A percentile compares a stretch with the other conserved stretches of the same genome.
Conservation (phyloP, 2,113 vertebrate genomes). For the Oreotrochilus melanogaster region DNA sequence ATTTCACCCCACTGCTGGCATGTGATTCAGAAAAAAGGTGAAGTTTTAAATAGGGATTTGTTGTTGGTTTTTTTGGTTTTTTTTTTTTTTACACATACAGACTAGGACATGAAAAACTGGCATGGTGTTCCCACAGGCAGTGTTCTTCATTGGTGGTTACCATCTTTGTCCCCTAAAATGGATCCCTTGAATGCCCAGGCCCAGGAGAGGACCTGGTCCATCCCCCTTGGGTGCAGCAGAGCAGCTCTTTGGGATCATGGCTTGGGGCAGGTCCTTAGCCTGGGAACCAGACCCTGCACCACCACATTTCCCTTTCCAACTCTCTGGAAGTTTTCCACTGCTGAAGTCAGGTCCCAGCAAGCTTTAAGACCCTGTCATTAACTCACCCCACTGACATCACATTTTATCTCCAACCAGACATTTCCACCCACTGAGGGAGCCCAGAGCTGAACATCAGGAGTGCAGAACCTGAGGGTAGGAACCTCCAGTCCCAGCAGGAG, state of each 20-base stretch:
- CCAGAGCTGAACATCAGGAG: background rate
- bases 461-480: background rate
- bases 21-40: background rate
- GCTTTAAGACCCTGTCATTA: background rate
- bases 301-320: background rate
- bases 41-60: background rate
- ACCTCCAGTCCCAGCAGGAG: background rate
- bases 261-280: accelerated
- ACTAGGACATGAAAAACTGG: background rate
- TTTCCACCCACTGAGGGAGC: background rate
- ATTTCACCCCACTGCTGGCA: background rate
- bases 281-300: background rate
- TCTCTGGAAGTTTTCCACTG: background rate
- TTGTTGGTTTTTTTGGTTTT: background rate
- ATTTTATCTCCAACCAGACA: background rate
- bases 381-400: too few relatives aligned
- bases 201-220: background rate
- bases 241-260: accelerated
- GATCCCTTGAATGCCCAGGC: background rate
- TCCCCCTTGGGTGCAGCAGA: accelerated
- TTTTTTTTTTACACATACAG: background rate
- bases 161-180: background rate
- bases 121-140: background rate
- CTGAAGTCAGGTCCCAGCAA: background rate
- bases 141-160: background rate